Conservation (phyloP, 1,140 invertebrate genomes). For the Fopius arisanus region DNA sequence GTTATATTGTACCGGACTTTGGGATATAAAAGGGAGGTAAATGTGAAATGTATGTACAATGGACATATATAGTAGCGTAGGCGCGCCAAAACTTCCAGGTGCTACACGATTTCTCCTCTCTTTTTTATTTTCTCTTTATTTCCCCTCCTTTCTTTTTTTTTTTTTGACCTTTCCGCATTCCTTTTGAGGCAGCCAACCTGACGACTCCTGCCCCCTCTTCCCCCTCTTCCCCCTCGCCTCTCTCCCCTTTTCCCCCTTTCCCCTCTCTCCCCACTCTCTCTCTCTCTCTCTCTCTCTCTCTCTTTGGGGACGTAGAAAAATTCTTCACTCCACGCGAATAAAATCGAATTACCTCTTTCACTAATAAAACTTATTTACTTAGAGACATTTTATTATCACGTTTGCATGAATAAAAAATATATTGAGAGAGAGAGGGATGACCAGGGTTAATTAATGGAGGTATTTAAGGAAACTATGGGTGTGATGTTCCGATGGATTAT, state of each 20-base stretch:
- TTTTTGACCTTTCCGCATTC: constrained; percentile 5
- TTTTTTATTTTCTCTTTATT: background rate
- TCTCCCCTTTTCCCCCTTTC: too few relatives aligned
- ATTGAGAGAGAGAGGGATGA: too few relatives aligned
- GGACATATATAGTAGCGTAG: constrained; percentile 18
- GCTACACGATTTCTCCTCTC: background rate
- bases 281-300: background rate
- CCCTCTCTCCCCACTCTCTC: too few relatives aligned
- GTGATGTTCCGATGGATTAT: too few relatives aligned
- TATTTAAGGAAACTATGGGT: too few relatives aligned
- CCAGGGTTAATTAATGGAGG: too few relatives aligned
- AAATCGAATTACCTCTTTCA: background rate
- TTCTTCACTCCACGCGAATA: background rate
- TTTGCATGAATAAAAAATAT: background rate
- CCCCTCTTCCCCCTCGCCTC: too few relatives aligned
- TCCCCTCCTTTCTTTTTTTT: background rate
- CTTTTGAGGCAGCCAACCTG: background rate
- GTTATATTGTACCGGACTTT: constrained; percentile 32
- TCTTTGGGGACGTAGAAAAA: background rate
- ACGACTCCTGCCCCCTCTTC: too few relatives aligned
- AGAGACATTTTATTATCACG: background rate
- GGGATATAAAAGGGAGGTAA: constrained; percentile 32
- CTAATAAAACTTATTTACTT: background rate
- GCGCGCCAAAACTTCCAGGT: constrained; percentile 6
- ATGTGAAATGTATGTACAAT: constrained; percentile 6